These are phyloP conservation scores for Callopanchax toddi DNA, from an alignment of 2,113 vertebrate genomes.

Conservation along the genomic window DNA sequence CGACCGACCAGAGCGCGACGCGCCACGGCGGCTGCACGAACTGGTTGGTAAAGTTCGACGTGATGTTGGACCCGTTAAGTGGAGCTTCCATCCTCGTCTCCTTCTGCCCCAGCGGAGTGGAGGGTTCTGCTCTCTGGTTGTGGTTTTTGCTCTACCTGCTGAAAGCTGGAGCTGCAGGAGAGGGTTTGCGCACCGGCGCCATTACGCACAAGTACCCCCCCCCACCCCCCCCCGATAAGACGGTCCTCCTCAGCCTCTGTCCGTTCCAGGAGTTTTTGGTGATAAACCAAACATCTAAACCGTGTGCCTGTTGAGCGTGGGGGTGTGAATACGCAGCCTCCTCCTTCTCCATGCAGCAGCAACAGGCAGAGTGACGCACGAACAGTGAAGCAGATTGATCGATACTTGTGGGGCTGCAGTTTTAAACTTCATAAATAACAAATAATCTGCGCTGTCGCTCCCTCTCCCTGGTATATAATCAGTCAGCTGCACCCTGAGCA, in stretches of 20 bases:
- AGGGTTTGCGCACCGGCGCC: conserved; percentile 14
- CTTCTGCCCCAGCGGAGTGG: not conserved
- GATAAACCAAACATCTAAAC: not conserved
- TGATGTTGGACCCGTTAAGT: conserved; percentile 73
- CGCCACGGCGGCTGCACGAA: conserved; percentile 95
- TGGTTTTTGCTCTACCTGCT: not conserved
- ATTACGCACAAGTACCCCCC: conserved; percentile 31
- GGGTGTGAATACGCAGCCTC: conserved; percentile 33
- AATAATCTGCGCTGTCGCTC: not conserved
- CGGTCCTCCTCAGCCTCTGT: not conserved
- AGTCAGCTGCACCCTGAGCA: not conserved
- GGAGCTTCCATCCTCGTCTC: conserved; percentile 71
- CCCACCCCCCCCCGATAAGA: not conserved
- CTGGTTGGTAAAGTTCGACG: conserved; percentile 85
- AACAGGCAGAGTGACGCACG: conserved; percentile 64
- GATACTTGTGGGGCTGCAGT: conserved; percentile 40
- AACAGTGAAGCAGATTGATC: conserved; percentile 59
- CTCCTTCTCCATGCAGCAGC: conserved; percentile 26
- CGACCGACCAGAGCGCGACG: conserved; percentile 92
- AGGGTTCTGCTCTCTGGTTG: not conserved
- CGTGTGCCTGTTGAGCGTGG: conserved; percentile 57
- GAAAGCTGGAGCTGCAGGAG: not conserved
- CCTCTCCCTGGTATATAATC: conserved; percentile 3
- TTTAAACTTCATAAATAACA: conserved; percentile 56
- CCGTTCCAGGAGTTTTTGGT: not conserved